Evolutionary conservation across 1,140 invertebrate species (phyloP).

Genomic region (Listronotus bonariensis): DNA sequence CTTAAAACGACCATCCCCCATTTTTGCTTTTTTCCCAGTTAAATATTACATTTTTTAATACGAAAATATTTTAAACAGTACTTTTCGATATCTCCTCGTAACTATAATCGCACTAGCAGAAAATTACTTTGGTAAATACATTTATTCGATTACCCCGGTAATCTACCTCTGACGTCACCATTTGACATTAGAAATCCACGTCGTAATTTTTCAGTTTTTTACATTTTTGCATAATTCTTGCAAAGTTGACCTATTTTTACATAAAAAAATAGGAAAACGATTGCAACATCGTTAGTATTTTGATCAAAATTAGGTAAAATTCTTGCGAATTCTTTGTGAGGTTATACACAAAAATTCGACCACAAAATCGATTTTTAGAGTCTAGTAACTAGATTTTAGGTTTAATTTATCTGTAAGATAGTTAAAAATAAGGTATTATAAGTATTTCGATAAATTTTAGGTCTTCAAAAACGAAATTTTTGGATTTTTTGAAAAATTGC

Average conservation of each 20-base stretch:
- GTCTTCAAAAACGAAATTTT: not conserved
- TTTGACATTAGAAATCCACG: slow-evolving; percentile 28
- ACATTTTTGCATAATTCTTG: slow-evolving; percentile 8
- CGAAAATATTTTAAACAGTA: too few relatives aligned
- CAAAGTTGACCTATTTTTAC: not conserved
- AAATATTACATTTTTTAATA: too few relatives aligned
- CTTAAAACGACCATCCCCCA: too few relatives aligned
- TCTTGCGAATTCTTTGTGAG: too few relatives aligned
- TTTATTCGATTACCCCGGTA: slow-evolving; percentile 16
- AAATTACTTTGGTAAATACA: not conserved
- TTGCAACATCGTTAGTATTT: not conserved
- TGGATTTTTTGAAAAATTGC: slow-evolving; percentile 1
- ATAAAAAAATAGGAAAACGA: slow-evolving; percentile 4
- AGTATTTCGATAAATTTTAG: not conserved
- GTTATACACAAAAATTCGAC: slow-evolving; percentile 1
- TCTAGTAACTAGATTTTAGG: not conserved
- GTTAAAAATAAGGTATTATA: not conserved
- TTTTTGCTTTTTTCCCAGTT: too few relatives aligned
- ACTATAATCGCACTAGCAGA: not conserved
- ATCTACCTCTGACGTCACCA: slow-evolving; percentile 18
- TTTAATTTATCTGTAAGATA: not conserved
- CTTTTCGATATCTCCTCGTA: not conserved
- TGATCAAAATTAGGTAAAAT: slow-evolving; percentile 10
- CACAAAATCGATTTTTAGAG: not conserved
- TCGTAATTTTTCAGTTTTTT: slow-evolving; percentile 26